Evolutionary conservation across 2,888 invertebrate genomes (phyloP).

Genomic region (Latheticus oryzae): DNA sequence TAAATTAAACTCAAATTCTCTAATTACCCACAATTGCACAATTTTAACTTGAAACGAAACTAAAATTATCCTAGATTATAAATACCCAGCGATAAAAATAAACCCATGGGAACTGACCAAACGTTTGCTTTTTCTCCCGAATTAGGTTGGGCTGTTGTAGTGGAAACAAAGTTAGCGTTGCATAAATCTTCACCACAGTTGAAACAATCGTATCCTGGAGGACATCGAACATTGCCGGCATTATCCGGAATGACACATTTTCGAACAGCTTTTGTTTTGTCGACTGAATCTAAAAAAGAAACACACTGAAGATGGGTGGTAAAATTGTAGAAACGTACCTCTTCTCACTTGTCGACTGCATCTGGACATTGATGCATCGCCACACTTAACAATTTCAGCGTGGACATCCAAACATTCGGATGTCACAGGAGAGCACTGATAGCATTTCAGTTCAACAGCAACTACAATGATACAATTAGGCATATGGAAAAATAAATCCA

Average conservation of each 20-base stretch:
- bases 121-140: too few species aligned
- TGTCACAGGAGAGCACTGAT: slow-evolving; percentile 1
- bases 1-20: too few species aligned
- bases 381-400: neutral
- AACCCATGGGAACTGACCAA: too few species aligned
- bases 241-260: slow-evolving; percentile 1
- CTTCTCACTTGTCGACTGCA: slow-evolving; percentile 13
- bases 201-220: neutral
- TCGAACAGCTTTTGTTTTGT: neutral
- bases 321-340: too few species aligned
- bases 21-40: too few species aligned
- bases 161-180: neutral
- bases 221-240: neutral
- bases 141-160: too few species aligned
- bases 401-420: slow-evolving; percentile 7
- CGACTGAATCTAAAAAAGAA: neutral
- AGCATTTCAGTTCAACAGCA: slow-evolving; percentile 2
- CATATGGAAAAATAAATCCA: too few species aligned
- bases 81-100: too few species aligned
- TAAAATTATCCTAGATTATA: too few species aligned
- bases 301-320: too few species aligned
- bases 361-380: neutral
- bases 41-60: too few species aligned
- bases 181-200: slow-evolving; percentile 1
- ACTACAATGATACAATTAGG: too few species aligned